A percentile compares a stretch with the other conserved stretches of the same genome.
phyloP scores from a whole-genome alignment of 2,888 invertebrate genomes.

The Celastrina argiolus region DNA sequence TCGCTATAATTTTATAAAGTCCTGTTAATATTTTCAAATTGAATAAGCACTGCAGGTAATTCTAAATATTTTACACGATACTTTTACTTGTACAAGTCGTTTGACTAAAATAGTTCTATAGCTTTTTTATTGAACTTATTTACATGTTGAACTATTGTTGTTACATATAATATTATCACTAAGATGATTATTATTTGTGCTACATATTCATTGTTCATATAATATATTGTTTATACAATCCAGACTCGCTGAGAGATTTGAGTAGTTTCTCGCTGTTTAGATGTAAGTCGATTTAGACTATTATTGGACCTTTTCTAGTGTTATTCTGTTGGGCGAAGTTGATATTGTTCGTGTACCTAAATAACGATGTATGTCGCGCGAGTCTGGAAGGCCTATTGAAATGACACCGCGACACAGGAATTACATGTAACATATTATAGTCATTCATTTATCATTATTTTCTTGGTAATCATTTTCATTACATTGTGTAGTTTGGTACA shows the following conservation, averaged over 20 bases:
- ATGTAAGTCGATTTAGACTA: neutral
- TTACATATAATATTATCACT: slow-evolving; percentile 16
- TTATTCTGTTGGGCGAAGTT: no score
- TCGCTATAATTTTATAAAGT: neutral
- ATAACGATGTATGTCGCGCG: neutral
- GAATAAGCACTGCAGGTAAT: slow-evolving; percentile 1
- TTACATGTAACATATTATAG: neutral
- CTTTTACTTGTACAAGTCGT: slow-evolving; percentile 5
- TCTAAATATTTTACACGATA: slow-evolving; percentile 5
- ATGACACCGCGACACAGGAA: slow-evolving; percentile 9
- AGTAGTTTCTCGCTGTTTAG: no score
- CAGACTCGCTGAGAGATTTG: neutral
- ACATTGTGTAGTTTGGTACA: neutral
- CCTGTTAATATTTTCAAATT: neutral
- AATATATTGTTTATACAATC: neutral
- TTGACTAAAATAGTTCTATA: slow-evolving; percentile 9
- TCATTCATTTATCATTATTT: neutral
- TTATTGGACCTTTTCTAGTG: no score
- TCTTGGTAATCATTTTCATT: neutral
- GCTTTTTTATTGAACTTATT: slow-evolving; percentile 15
- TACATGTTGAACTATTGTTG: slow-evolving; percentile 15
- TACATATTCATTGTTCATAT: slow-evolving; percentile 8
- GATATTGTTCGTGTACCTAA: no score
- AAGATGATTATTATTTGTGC: neutral
- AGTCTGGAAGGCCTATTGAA: neutral